Evolutionary conservation across 2,888 invertebrate species (phyloP).

Genomic region (Chydorus sphaericus): DNA sequence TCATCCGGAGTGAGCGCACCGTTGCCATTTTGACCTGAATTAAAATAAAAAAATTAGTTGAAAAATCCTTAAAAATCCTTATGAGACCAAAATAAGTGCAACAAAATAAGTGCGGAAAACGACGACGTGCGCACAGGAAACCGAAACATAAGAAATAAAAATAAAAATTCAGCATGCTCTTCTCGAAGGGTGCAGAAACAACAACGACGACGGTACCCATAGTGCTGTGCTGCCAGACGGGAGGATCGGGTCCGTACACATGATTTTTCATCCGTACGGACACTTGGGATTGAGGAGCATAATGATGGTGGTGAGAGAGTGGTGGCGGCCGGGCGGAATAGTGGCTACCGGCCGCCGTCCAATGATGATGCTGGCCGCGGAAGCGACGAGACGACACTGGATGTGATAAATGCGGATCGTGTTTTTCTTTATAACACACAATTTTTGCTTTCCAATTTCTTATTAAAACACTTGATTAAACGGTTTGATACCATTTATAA

Average conservation of each 20-base stretch:
- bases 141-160: not conserved
- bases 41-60: conserved; percentile 23
- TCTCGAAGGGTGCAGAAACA: not conserved
- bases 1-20: conserved; percentile 21
- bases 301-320: not conserved
- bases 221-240: conserved; percentile 2
- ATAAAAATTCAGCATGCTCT: not conserved
- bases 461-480: too few species aligned
- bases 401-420: not conserved
- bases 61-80: not conserved
- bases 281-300: not conserved
- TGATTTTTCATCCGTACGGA: conserved; percentile 12
- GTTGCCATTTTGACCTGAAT: conserved; percentile 1
- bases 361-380: not conserved
- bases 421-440: not conserved
- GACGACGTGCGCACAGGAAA: not conserved
- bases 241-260: conserved; percentile 12
- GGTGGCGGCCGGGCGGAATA: not conserved
- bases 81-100: not conserved
- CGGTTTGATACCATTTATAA: not conserved
- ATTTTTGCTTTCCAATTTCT: not conserved
- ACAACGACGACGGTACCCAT: not conserved
- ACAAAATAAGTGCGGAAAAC: not conserved
- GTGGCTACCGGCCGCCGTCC: not conserved
- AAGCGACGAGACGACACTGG: not conserved